Percentiles rank a stretch among this genome's conserved stretches.
Evolutionary conservation across 2,888 invertebrate species (phyloP).

Genomic region (Microctonus brassicae): DNA sequence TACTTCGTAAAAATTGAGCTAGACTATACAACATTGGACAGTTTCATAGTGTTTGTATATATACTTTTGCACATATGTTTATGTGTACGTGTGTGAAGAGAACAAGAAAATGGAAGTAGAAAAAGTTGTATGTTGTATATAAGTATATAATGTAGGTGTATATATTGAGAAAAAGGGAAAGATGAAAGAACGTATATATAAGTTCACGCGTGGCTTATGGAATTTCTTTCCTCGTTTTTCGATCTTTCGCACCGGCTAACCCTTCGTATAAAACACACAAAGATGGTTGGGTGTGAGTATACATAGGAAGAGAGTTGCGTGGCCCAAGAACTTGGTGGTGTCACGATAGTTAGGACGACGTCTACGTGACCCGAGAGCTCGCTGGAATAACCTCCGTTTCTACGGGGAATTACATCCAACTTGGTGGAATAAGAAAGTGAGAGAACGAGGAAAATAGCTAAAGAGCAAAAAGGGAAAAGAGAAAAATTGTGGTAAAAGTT

Average conservation of each 20-base stretch:
- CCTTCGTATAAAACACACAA: constrained; percentile 56
- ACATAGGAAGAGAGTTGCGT: constrained; percentile 11
- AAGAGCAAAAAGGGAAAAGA: constrained; percentile 24
- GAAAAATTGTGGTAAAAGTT: constrained; percentile 21
- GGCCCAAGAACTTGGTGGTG: constrained; percentile 48
- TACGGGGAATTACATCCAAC: constrained; percentile 58
- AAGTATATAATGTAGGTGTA: constrained; percentile 18
- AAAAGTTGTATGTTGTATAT: constrained; percentile 3
- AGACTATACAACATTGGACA: background rate
- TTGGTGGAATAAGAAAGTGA: constrained; percentile 35
- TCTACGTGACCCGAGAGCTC: constrained; percentile 61
- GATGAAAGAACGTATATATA: constrained; percentile 28
- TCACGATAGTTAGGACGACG: constrained; percentile 62
- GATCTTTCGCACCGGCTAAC: constrained; percentile 55
- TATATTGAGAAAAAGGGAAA: constrained; percentile 21
- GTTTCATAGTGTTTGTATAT: background rate
- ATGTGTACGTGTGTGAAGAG: background rate
- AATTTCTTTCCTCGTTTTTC: constrained; percentile 34
- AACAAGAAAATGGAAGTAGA: background rate
- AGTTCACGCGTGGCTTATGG: constrained; percentile 42
- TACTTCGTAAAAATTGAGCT: constrained; percentile 2
- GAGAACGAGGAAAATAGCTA: constrained; percentile 5
- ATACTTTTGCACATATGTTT: background rate
- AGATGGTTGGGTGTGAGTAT: background rate
- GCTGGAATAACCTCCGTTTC: constrained; percentile 60